Percentiles rank a stretch among this genome's conserved stretches.
Conservation (phyloP, 2,888 invertebrate species). For the Spisula subtruncata region DNA sequence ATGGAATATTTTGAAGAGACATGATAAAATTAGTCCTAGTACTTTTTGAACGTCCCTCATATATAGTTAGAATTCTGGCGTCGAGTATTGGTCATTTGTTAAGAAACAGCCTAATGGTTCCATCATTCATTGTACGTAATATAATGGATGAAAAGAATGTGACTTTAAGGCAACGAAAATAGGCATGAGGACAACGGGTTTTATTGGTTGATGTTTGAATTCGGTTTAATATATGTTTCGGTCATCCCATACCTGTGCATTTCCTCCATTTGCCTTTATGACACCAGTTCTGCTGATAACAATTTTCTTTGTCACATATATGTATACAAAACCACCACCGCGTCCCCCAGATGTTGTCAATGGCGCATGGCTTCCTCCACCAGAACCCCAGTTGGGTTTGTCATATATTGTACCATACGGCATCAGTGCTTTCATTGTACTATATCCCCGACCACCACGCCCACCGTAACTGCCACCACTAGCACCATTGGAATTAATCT, state of each 20-base stretch:
- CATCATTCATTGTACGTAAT: no score
- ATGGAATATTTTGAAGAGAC: no score
- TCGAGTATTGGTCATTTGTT: no score
- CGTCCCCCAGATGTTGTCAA: conserved; percentile 69
- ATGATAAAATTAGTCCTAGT: no score
- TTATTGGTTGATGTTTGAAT: no score
- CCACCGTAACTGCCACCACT: conserved; percentile 79
- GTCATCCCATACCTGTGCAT: conserved; percentile 63
- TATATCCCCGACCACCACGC: conserved; percentile 75
- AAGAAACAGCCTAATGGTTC: no score
- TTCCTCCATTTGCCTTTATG: conserved; percentile 66
- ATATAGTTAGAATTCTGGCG: no score
- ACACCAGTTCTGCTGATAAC: conserved; percentile 50
- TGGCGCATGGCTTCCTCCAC: conserved; percentile 73
- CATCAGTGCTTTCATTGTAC: conserved; percentile 57
- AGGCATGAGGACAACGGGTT: no score
- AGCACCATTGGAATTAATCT: conserved; percentile 63
- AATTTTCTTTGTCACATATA: conserved; percentile 58
- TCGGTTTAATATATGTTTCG: no score
- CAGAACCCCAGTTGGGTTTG: conserved; percentile 77
- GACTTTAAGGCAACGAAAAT: no score
- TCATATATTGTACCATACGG: conserved; percentile 75
- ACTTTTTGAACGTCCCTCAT: no score
- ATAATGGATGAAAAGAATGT: no score
- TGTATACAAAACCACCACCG: conserved; percentile 75